Base-by-base conservation (phyloP, 2,888 invertebrate species). In the Platypus cylindrus region DNA sequence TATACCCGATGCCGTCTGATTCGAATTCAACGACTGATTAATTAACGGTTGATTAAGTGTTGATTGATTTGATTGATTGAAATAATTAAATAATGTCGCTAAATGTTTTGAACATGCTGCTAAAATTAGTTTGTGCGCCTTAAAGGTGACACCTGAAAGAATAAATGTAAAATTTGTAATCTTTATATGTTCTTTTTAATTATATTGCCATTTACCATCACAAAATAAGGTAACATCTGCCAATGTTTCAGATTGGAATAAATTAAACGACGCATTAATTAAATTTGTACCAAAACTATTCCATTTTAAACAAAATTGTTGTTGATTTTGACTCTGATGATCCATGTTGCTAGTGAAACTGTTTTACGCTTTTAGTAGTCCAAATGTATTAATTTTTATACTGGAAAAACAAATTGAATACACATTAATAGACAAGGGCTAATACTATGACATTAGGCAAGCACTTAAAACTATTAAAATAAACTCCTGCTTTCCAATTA, bases 281-380 rank as follows among this genome's bases (percentile, higher is more conserved):
- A 89, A 72, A 70, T 89, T 89, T 59, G 82, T 85, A 63, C 87
- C 87, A 67, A 87, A 89, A 71, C 86, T 87, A 77, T 87, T 89
- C 89, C 89, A 89, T 75, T 89, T 87, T 58, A 89, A 75, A 73
- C 87, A 87, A 70, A 87, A 89, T 70, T 89, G 87, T 68, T 87
- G 89, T 73, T 87, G 86, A n/a, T n/a, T n/a, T n/a, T n/a, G n/a
- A n/a, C n/a, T n/a, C 52, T 59, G 60, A 63, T 84, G 79, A 76
- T 86, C 86, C 87, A 87, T 87, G n/a, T n/a, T n/a, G n/a, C n/a
- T n/a, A n/a, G n/a, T n/a, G n/a, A n/a, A n/a, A n/a, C n/a, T n/a
- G n/a, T n/a, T n/a, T n/a, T n/a, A n/a, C n/a, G n/a, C n/a, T n/a
- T n/a, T n/a, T n/a, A n/a, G n/a, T n/a, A n/a, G n/a, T n/a, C n/a